phyloP scores from a whole-genome alignment of 2,888 invertebrate genomes.

The Oligia latruncula region DNA sequence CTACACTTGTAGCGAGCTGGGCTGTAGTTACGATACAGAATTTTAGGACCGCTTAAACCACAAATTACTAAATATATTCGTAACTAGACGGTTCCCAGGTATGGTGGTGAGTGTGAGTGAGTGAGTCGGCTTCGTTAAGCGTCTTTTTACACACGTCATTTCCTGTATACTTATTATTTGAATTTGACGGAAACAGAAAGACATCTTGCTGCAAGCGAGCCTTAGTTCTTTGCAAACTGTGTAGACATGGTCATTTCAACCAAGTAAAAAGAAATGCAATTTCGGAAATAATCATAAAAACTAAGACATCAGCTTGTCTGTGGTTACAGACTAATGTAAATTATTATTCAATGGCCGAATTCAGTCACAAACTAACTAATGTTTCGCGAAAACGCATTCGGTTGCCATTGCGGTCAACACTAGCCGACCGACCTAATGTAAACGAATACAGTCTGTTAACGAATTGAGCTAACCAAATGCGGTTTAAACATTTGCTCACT shows the following conservation, averaged over 20 bases:
- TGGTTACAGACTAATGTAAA: neutral
- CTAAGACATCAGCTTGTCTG: neutral
- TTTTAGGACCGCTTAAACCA: too few species aligned
- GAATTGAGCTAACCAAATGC: too few species aligned
- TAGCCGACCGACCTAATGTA: neutral
- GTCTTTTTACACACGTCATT: neutral
- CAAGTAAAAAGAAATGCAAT: neutral
- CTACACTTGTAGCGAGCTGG: neutral
- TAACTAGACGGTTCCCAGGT: neutral
- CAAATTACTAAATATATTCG: neutral
- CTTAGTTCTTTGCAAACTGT: neutral
- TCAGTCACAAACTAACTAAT: neutral
- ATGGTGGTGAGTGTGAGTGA: too few species aligned
- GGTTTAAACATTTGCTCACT: neutral
- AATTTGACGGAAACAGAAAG: neutral
- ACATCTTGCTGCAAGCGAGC: neutral
- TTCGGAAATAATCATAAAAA: neutral
- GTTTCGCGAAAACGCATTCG: neutral
- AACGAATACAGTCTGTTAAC: neutral
- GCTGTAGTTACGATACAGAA: neutral
- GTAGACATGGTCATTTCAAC: neutral
- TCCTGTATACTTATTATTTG: neutral
- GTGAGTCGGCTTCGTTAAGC: neutral
- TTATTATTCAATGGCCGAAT: neutral
- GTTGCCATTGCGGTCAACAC: neutral